These are phyloP conservation scores for Mormyrus hasselquistii DNA, from an alignment of 2,797 vertebrate genomes.

Conservation along the genomic window DNA sequence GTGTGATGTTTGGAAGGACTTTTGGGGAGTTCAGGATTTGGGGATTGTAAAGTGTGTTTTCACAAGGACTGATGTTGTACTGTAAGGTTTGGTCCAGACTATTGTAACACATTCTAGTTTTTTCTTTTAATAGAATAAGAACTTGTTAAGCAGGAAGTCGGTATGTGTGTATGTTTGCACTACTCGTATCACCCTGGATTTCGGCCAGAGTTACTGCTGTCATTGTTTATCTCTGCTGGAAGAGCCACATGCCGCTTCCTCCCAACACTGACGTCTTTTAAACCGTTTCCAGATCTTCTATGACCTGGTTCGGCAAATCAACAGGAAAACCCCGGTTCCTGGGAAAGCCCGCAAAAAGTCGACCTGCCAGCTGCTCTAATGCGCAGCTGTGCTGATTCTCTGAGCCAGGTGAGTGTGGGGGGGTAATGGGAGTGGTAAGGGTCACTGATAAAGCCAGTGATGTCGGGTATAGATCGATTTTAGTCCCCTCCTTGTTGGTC, in stretches of 20 bases:
- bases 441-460: background rate
- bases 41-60: background rate
- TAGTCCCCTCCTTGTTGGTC: background rate
- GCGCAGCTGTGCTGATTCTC: conserved; percentile 72
- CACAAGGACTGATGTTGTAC: background rate
- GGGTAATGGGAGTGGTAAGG: background rate
- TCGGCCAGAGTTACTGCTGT: background rate
- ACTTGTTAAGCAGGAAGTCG: background rate
- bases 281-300: conserved; percentile 71
- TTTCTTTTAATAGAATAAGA: background rate
- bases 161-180: background rate
- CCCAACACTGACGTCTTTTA: conserved; percentile 28
- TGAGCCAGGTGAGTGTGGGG: conserved; percentile 72
- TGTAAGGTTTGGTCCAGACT: background rate
- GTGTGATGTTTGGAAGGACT: background rate
- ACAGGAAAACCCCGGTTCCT: conserved; percentile 85
- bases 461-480: background rate
- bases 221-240: background rate
- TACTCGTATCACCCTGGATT: background rate
- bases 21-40: background rate
- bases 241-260: too few species aligned
- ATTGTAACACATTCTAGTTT: background rate
- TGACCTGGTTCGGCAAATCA: conserved; percentile 88
- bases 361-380: conserved; percentile 86
- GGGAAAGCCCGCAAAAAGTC: conserved; percentile 85